Conservation (phyloP, 2,797 vertebrate species). For the Scolopax bukidnonensis region DNA sequence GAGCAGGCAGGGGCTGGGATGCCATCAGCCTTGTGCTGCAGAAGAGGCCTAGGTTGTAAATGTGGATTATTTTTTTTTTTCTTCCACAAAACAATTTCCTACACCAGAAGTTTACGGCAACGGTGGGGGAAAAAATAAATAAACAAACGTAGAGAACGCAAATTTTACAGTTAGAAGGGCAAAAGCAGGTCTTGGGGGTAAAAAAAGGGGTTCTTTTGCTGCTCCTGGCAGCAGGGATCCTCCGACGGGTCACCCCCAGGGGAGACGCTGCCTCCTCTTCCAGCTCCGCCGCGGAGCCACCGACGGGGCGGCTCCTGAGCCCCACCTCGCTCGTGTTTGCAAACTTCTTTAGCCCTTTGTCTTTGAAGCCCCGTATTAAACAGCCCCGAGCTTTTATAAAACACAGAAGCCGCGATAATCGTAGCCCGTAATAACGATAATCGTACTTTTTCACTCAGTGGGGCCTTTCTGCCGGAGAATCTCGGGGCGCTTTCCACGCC, state of each 20-base stretch:
- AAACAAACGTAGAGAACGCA: neutral
- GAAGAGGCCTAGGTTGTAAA: neutral
- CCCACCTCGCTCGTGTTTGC: neutral
- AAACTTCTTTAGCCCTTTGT: conserved; percentile 32
- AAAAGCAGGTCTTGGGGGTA: neutral
- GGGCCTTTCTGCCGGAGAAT: neutral
- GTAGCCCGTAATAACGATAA: conserved; percentile 17
- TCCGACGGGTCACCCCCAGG: neutral
- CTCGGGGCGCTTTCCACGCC: neutral
- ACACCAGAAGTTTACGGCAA: neutral
- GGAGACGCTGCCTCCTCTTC: neutral
- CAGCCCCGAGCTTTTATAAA: neutral
- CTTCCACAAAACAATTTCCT: neutral
- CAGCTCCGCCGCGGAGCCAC: neutral
- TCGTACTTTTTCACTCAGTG: conserved; percentile 1
- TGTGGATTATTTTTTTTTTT: neutral
- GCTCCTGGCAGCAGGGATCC: neutral
- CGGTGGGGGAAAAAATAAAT: accelerated
- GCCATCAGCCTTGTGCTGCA: accelerated
- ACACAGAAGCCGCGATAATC: conserved; percentile 24
- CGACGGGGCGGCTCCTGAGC: neutral
- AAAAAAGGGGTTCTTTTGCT: neutral
- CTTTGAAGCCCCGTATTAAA: conserved; percentile 14
- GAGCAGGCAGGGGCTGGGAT: accelerated
- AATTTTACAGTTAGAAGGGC: neutral